These are phyloP conservation scores for Microcaecilia unicolor DNA, from an alignment of 2,797 vertebrate genomes.

Conservation along the genomic window DNA sequence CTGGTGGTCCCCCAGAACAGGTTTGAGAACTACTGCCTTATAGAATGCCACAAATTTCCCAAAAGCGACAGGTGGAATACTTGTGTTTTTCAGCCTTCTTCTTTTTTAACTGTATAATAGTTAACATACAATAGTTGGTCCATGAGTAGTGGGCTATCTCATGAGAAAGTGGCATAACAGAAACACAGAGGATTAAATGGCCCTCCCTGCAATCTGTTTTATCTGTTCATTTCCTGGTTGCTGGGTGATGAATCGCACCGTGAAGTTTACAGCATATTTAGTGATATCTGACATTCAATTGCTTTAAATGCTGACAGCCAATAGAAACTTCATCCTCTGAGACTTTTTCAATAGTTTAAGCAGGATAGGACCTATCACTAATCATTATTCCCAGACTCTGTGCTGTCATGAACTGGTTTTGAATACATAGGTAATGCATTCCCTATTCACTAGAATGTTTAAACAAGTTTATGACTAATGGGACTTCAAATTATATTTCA, in stretches of 20 bases:
- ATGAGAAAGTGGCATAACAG: no score
- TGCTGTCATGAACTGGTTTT: no score
- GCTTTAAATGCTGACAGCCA: constrained; percentile 20
- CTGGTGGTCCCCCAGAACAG: no score
- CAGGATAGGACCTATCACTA: constrained; percentile 15
- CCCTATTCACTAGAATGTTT: no score
- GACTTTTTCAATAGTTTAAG: constrained; percentile 19
- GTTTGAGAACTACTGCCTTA: no score
- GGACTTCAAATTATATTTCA: no score
- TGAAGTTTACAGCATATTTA: not conserved
- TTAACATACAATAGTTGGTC: constrained; percentile 32
- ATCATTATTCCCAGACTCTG: constrained; percentile 14
- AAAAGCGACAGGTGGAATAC: no score
- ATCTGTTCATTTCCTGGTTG: constrained; percentile 21
- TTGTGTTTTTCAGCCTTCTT: not conserved
- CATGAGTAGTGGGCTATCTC: no score
- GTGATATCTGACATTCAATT: constrained; percentile 10
- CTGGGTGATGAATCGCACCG: constrained; percentile 16
- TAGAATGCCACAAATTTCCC: constrained; percentile 27
- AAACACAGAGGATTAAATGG: constrained; percentile 5
- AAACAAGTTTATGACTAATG: no score
- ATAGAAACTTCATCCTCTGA: constrained; percentile 8
- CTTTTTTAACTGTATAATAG: constrained; percentile 19
- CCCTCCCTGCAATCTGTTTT: constrained; percentile 5
- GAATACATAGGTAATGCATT: no score